phyloP scores from a whole-genome alignment of 1,140 invertebrate genomes.

The Penaeus japonicus region DNA sequence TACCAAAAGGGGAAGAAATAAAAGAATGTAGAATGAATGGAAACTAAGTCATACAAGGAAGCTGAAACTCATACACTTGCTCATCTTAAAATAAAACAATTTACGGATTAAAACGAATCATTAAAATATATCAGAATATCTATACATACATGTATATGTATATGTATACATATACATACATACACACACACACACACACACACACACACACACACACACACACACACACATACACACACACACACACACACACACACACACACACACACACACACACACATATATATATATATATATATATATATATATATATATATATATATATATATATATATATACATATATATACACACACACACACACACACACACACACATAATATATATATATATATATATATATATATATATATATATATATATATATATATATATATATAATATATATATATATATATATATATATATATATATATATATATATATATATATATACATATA shows the following conservation, averaged over 20 bases:
- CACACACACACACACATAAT: not conserved
- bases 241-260: not conserved
- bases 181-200: not conserved
- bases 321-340: not conserved
- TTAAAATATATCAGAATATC: no score
- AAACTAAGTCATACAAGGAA: no score
- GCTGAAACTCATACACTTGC: no score
- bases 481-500: not conserved
- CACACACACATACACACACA: not conserved
- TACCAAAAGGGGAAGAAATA: not conserved
- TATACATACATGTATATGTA: no score
- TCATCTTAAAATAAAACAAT: no score
- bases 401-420: conserved; percentile 15
- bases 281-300: conserved; percentile 15
- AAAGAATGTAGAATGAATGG: no score
- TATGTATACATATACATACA: not conserved
- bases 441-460: not conserved
- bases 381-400: conserved; percentile 18
- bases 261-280: not conserved
- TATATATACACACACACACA: not conserved
- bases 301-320: not conserved
- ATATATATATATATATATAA: not conserved
- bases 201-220: not conserved
- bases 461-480: conserved; percentile 11
- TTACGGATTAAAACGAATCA: no score